Percentiles rank a stretch among this genome's conserved stretches.
Evolutionary conservation across 1,140 invertebrate genomes (phyloP).

Genomic region (Onthophagus taurus): DNA sequence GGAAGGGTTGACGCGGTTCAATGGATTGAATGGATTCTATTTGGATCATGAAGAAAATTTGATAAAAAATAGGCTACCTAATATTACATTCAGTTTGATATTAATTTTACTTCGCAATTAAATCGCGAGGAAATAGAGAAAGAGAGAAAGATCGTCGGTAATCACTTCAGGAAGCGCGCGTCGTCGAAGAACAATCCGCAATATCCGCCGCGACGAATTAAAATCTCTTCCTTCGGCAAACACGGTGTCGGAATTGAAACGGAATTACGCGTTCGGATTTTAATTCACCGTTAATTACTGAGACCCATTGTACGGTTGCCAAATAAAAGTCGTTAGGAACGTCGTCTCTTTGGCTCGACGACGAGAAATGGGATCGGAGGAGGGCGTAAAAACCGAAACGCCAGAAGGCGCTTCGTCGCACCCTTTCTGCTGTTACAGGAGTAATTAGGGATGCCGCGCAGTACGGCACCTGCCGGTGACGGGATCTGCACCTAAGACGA

Average conservation of each 20-base stretch:
- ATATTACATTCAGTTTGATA: too few species aligned
- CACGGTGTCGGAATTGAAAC: conserved; percentile 12
- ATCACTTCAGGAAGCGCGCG: conserved; percentile 6
- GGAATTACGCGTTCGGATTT: conserved; percentile 15
- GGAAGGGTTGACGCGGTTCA: too few species aligned
- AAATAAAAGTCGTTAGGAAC: conserved; percentile 13
- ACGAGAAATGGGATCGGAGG: too few species aligned
- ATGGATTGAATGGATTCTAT: too few species aligned
- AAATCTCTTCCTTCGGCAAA: conserved; percentile 12
- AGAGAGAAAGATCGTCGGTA: conserved; percentile 1
- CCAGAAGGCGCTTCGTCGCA: conserved; percentile 2
- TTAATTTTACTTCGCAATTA: too few species aligned
- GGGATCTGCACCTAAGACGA: conserved; percentile 28
- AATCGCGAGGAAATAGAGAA: too few species aligned
- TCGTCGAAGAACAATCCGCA: conserved; percentile 5
- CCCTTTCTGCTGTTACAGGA: too few species aligned
- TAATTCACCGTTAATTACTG: conserved; percentile 16
- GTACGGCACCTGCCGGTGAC: conserved; percentile 27
- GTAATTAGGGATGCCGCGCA: neutral
- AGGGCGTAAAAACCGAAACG: too few species aligned
- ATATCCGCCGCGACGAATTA: conserved; percentile 9
- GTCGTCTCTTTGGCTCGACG: too few species aligned
- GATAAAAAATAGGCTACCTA: too few species aligned
- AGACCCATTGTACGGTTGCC: conserved; percentile 5
- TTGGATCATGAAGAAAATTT: too few species aligned